Evolutionary conservation across 2,113 vertebrate species (phyloP), one percentile per base, ranked within the genome.

Genomic region (Trematocara unimaculatum): DNA sequence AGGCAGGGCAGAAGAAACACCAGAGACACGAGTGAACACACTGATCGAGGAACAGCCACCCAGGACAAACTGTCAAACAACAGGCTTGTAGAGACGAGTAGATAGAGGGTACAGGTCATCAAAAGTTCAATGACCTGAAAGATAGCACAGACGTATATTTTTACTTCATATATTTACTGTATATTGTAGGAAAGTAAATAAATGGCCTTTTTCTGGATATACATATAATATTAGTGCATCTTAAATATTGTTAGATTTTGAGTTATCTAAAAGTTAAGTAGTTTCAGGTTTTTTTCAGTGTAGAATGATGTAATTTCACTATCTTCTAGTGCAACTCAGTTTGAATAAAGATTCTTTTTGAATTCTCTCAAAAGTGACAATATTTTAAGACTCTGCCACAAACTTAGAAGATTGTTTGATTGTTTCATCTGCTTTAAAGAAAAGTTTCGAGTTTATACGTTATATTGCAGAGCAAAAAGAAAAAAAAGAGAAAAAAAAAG

Each of bases 41-140:
- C 92, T 60, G 94, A 93, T 58, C 97, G 94, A 1, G 91, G 96
- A 49, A 97, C 12, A 8, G 95, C 86, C 80, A 92, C 15, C 42
- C 83, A 90, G 1, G 96, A 94, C 60, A 97, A 95, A 67, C 94
- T 96, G 84, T 97, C 96, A 14, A 93, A 92, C 92, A 97, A 81
- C 64, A 97, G 95, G 20, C 96, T 97, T 83, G 95, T 95, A 42
- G 96, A 97, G 82, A 97, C 88, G 38, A 97, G 94, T 81, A 97
- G 89, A 84, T 97, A 97, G 47, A 97, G 96, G 84, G 97, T 91
- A 83, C 97, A 98, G 1, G 96, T 98, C 97, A 98, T 98, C 81
- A 97, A 38, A 89, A 98, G 94, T 85, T 98, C 97, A 45, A 96
- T 82, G 31, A 97, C 92, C 90, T 97, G 94, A 7, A 55, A 14